Base-by-base conservation (phyloP, 2,113 vertebrate species). In the Trachemys scripta region DNA sequence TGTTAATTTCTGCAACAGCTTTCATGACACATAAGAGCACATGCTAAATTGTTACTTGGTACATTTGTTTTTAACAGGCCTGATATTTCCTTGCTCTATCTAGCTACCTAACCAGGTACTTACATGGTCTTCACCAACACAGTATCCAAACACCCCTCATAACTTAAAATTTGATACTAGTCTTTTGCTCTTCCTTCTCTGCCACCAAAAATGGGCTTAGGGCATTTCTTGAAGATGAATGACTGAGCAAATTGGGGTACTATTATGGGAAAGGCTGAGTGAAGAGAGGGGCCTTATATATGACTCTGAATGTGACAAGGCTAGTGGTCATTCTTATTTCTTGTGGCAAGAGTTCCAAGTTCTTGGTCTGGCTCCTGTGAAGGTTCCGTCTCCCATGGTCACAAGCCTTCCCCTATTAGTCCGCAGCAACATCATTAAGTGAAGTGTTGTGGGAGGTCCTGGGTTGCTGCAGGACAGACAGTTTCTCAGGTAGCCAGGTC, bases 111-210 rank as follows among this genome's bases (percentile, higher is more conserved):
- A 76, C 82, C 17, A 72, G 65, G n/a, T 38, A 72, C n/a, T 38
- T 72, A 62, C 29, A 57, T 62, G 42, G 69, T 80, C 19, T 13
- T 47, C 45, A 47, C 25, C 45, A 47, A 78, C 3, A 75, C 20
- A 75, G 2, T 29, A 50, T 50, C 45, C 22, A 57, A 10, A 80
- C 16, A 17, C 29, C 49, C n/a, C 0, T 0, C 2, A 6, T 50
- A 80, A 85, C 81, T 8, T 25, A 81, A 90, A 0, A 69, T 79
- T 90, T 24, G 0, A 8, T 1, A 0, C 2, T 89, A 80, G 13
- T 50, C 22, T 24, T 9, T 81, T 22, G 4, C 4, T 82, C 31
- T 85, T 80, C 65, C 54, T 91, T 47, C 22, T 86, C 35, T 62
- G 29, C 90, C 94, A 19, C 79, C 31, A 0, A 17, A 24, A 10